phyloP scores from a whole-genome alignment of 2,888 invertebrate species.

The Camptogramma bilineatum region DNA sequence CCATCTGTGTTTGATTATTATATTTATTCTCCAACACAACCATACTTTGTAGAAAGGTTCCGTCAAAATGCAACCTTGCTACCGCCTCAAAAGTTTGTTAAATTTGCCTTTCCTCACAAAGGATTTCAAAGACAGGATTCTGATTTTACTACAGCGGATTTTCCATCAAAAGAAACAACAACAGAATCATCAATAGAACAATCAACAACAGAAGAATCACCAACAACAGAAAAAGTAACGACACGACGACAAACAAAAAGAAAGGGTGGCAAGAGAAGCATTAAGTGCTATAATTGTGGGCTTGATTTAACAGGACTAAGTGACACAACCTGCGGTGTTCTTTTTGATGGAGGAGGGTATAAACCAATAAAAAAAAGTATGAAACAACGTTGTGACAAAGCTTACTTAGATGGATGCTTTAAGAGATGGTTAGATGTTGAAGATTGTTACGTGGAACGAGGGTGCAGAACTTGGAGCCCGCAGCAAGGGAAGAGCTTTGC shows the following conservation, averaged over 20 bases:
- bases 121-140: background rate
- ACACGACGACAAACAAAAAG: background rate
- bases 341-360: conserved; percentile 31
- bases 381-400: background rate
- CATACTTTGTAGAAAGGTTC: no score
- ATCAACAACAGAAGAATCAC: background rate
- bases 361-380: background rate
- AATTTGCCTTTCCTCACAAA: background rate
- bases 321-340: conserved; percentile 42
- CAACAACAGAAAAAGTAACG: background rate
- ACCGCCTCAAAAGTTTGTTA: background rate
- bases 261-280: background rate
- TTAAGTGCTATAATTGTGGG: conserved; percentile 55
- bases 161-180: background rate
- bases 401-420: conserved; percentile 38
- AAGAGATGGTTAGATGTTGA: conserved; percentile 57
- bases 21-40: background rate
- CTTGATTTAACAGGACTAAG: conserved; percentile 40
- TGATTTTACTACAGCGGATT: background rate
- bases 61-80: background rate
- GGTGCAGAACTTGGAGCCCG: conserved; percentile 56
- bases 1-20: background rate
- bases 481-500: conserved; percentile 46
- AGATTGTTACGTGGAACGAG: conserved; percentile 54
- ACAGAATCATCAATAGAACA: background rate